phyloP scores from a whole-genome alignment of 2,888 invertebrate species.

The Margaritifera margaritifera region DNA sequence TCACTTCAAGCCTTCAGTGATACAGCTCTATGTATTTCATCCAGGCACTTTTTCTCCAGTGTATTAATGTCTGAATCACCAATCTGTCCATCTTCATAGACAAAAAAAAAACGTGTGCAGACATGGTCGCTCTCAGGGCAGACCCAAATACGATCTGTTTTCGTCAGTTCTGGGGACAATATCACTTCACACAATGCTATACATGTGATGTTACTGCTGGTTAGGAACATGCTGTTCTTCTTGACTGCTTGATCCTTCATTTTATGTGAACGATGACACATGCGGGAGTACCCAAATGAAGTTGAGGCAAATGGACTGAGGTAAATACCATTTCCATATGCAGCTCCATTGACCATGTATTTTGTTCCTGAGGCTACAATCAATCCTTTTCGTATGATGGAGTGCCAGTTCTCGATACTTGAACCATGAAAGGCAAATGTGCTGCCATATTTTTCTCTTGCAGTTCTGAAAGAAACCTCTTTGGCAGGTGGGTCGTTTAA shows the following conservation, averaged over 20 bases:
- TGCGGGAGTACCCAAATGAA: conserved; percentile 65
- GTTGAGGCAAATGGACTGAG: conserved; percentile 60
- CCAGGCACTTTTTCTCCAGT: conserved; percentile 29
- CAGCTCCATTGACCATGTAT: conserved; percentile 64
- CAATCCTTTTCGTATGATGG: conserved; percentile 65
- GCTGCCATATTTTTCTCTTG: conserved; percentile 53
- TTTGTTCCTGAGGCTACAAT: conserved; percentile 67
- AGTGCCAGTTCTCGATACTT: conserved; percentile 63
- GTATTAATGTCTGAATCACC: conserved; percentile 47
- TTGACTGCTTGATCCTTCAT: background rate
- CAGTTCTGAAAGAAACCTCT: conserved; percentile 53
- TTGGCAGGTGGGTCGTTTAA: conserved; percentile 60
- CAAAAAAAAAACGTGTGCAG: conserved; percentile 70
- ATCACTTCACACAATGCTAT: conserved; percentile 68
- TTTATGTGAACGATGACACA: conserved; percentile 47
- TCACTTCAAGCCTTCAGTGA: too few relatives aligned
- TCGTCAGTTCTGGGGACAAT: conserved; percentile 51
- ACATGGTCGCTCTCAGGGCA: conserved; percentile 59
- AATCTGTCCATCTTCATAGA: conserved; percentile 60
- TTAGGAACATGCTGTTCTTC: conserved; percentile 39
- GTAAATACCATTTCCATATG: conserved; percentile 68
- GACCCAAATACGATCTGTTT: conserved; percentile 60
- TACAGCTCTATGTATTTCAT: conserved; percentile 35
- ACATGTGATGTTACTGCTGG: conserved; percentile 54
- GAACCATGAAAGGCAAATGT: conserved; percentile 60